These are phyloP conservation scores for Sialis fuliginosa DNA, from an alignment of 2,888 invertebrate genomes.

Conservation along the genomic window DNA sequence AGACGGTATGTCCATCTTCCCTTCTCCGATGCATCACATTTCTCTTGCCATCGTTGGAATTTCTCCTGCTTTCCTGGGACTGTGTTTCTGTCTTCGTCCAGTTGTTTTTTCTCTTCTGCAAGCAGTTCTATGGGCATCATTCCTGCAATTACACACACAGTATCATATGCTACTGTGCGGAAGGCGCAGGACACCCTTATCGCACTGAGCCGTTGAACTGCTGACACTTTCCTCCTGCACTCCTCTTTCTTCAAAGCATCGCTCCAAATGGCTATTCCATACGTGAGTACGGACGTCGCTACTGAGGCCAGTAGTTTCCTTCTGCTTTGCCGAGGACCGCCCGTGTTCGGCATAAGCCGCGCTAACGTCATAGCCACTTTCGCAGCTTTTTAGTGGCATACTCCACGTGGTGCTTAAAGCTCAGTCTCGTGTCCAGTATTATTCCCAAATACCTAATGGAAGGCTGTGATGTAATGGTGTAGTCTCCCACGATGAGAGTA, in stretches of 20 bases:
- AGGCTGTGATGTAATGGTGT: not conserved
- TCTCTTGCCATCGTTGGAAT: conserved; percentile 6
- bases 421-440: not conserved
- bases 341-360: conserved; percentile 11
- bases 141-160: not conserved
- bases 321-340: conserved; percentile 9
- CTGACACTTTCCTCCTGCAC: conserved; percentile 5
- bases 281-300: not conserved
- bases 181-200: not conserved
- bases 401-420: not conserved
- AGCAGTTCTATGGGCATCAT: conserved; percentile 5
- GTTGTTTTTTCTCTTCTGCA: not conserved
- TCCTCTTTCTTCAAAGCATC: not conserved
- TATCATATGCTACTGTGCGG: conserved; percentile 9
- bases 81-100: not conserved
- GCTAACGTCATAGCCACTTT: conserved; percentile 5
- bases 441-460: not conserved
- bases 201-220: conserved; percentile 6
- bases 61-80: not conserved
- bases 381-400: conserved; percentile 4
- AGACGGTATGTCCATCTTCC: conserved; percentile 9
- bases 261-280: conserved; percentile 9
- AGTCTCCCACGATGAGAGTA: not conserved
- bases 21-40: conserved; percentile 6
- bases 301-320: conserved; percentile 4